Evolutionary conservation across 2,113 vertebrate genomes (phyloP), one percentile per base, ranked within the genome.

Genomic region (Ammospiza caudacuta): DNA sequence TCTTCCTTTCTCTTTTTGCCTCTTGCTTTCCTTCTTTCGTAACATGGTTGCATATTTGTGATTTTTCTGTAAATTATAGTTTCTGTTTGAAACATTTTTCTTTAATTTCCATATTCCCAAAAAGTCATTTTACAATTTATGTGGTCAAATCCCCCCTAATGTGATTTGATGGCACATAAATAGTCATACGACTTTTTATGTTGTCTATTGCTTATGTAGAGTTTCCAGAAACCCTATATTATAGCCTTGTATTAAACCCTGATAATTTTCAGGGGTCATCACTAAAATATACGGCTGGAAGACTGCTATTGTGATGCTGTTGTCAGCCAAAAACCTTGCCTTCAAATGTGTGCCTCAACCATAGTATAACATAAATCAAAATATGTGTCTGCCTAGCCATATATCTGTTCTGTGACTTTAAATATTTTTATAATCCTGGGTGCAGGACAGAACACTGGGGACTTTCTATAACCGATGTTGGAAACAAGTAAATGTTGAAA

Each of bases 41-140:
- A 82, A 66, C 61, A 76, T 83, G 55, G 80, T 63, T 94, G 68
- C 68, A 93, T 93, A 95, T 97, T 95, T 97, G 94, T 85, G 93
- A 90, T 95, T 96, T 97, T 96, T 96, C 67, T 92, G 88, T 96
- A 97, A 98, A 93, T 95, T 82, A 97, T 92, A 63, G 85, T 96
- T 97, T 93, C 68, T 96, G 87, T 95, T 94, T 95, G 96, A 95
- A 96, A 97, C 91, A 95, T 97, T 98, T 97, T 95, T 96, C 96
- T 97, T 96, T 88, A 77, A 97, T 97, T 96, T 97, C 92, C 97
- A 96, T 97, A 95, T 97, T 97, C 92, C 95, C 80, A 94, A 98
- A 97, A 97, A 96, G 87, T 94, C 82, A 94, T 95, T 94, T 95
- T 94, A 77, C 66, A 97, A 97, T 98, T 97, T 96, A 97, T 97